Evolutionary conservation across 2,888 invertebrate species (phyloP).

Genomic region (Clistopyga incitator): DNA sequence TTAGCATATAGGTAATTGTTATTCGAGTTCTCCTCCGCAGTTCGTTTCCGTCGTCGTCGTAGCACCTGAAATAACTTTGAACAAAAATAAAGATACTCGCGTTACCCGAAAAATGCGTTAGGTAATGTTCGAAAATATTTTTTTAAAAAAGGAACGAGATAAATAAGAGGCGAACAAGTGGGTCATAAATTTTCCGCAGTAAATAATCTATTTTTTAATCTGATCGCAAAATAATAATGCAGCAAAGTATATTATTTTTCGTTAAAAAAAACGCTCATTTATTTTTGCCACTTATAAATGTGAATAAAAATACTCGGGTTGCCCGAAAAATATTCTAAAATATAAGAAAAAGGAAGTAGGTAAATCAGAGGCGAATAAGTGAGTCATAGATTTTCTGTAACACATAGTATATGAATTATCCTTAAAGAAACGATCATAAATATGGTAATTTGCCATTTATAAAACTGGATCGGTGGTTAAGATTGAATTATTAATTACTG

Average conservation of each 20-base stretch:
- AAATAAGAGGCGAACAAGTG: background rate
- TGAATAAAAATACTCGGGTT: no score
- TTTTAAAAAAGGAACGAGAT: background rate
- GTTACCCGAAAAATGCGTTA: conserved; percentile 20
- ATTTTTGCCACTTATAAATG: no score
- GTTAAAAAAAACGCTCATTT: background rate
- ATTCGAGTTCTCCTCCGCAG: conserved; percentile 31
- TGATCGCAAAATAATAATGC: no score
- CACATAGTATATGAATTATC: no score
- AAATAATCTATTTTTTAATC: no score
- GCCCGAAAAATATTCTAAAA: no score
- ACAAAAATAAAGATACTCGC: conserved; percentile 26
- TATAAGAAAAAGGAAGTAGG: no score
- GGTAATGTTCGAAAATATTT: conserved; percentile 1
- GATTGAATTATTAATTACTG: background rate
- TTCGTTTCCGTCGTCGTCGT: conserved; percentile 14
- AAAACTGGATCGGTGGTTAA: background rate
- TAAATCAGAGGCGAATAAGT: no score
- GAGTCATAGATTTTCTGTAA: no score
- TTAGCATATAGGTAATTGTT: conserved; percentile 29
- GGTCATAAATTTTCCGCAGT: background rate
- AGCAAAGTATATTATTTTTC: background rate
- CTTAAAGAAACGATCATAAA: background rate
- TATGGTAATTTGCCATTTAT: background rate
- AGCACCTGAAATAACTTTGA: conserved; percentile 44